Conservation (phyloP, 64 coral and sea anemone species). For the Actinia equina region DNA sequence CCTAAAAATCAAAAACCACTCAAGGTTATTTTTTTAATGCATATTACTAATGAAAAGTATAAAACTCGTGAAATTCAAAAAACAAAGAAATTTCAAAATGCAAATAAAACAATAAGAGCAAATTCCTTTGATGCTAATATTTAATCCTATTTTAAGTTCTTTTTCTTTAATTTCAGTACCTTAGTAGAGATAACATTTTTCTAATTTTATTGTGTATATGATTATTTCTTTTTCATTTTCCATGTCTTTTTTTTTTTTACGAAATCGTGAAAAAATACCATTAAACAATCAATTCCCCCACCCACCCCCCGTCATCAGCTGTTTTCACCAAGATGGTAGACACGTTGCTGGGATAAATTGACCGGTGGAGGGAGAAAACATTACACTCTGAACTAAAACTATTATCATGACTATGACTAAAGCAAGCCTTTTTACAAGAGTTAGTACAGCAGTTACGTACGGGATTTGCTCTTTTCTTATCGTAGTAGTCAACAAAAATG, state of each 20-base stretch:
- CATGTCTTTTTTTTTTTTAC: neutral
- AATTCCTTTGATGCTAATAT: neutral
- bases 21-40: neutral
- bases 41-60: neutral
- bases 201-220: neutral
- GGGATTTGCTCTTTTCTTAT: constrained; percentile 78
- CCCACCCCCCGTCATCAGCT: neutral
- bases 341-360: neutral
- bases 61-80: neutral
- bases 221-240: neutral
- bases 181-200: neutral
- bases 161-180: neutral
- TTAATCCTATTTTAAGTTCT: neutral
- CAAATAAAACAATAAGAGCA: neutral
- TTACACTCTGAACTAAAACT: neutral
- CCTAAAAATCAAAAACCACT: neutral
- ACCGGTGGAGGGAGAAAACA: neutral
- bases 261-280: neutral
- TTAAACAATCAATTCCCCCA: neutral
- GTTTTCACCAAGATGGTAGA: neutral
- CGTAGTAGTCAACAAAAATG: constrained; percentile 82
- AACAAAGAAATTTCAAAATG: neutral
- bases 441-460: constrained; percentile 68
- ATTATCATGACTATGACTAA: neutral
- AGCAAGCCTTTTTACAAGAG: constrained; percentile 11